Evolutionary conservation across 2,797 vertebrate species (phyloP), one percentile per base, ranked within the genome.

Genomic region (Melanotaenia nigrans): DNA sequence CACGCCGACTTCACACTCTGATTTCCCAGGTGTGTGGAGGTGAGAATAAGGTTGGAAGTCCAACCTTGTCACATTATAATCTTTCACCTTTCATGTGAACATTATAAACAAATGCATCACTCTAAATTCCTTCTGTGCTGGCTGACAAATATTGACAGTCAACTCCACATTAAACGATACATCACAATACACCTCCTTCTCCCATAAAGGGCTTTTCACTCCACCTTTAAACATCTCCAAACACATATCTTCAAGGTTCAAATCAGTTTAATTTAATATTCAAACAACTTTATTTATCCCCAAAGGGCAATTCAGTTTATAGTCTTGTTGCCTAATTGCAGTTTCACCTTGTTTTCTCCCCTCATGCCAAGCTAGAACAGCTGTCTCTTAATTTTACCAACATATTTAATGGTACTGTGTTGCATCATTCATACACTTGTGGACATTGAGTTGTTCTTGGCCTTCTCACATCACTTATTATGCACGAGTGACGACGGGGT

Each of bases 401-500:
- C 22, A 54, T 28, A 61, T 77, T 62, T 60, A 25, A 47, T 61
- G 54, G 24, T 35, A 33, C 32, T 8, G 42, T 54, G 58, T 64
- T n/a, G 22, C 25, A 71, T 73, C 40, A 57, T 76, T 73, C 51
- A 60, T 28, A 53, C 6, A 42, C 60, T 40, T 74, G 67, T 59
- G 16, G 16, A 65, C 49, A 42, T 28, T 28, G 49, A 74, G 38
- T 63, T 59, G 7, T 32, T 77, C 32, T 61, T 30, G 25, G 9
- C 30, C 24, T 22, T 66, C 55, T 63, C 30, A 36, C 53, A 54
- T 71, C n/a, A n/a, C 45, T 30, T 68, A 40, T 60, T 53, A 30
- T 69, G 33, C 45, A 33, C 4, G 38, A 70, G 63, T 68, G 56
- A 79, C 83, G 69, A 59, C 42, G 40, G 59, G 49, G 47, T 53